Percentiles rank a stretch among this genome's conserved stretches.
These are phyloP conservation scores for Hypomecis punctinalis DNA, from an alignment of 2,888 invertebrate genomes.

Conservation along the genomic window DNA sequence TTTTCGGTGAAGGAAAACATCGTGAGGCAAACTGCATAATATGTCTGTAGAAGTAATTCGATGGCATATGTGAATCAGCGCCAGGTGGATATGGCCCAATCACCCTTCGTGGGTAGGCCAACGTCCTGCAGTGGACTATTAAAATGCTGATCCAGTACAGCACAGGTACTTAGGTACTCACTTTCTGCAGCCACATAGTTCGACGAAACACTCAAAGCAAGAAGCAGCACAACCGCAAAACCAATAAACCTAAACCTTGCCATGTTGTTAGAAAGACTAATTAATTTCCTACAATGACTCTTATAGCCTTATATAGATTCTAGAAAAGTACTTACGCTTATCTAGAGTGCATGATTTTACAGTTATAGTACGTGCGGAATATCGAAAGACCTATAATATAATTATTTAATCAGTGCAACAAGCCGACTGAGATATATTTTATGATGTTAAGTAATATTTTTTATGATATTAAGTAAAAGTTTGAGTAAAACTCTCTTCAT, in stretches of 20 bases:
- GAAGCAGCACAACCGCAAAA: conserved; percentile 4
- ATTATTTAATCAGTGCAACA: neutral
- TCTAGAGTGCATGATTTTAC: conserved; percentile 23
- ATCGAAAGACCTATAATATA: neutral
- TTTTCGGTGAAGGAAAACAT: too few species aligned
- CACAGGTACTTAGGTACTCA: too few species aligned
- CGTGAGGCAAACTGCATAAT: too few species aligned
- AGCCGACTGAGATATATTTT: neutral
- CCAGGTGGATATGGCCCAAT: too few species aligned
- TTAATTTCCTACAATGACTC: conserved; percentile 1
- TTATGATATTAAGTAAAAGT: too few species aligned
- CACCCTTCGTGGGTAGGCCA: too few species aligned
- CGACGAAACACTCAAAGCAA: neutral
- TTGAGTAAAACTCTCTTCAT: too few species aligned
- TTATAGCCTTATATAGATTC: conserved; percentile 14
- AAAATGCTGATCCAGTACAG: too few species aligned
- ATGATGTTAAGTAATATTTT: too few species aligned
- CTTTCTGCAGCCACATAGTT: conserved; percentile 21
- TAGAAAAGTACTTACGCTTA: conserved; percentile 17
- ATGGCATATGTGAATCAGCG: too few species aligned
- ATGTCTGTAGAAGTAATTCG: too few species aligned
- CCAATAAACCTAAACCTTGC: conserved; percentile 7
- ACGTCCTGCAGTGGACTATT: too few species aligned
- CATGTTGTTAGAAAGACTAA: conserved; percentile 11
- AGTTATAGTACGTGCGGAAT: conserved; percentile 1